These are phyloP conservation scores for Ornithorhynchus anatinus DNA, from an alignment of 2,113 vertebrate species.

Conservation along the genomic window DNA sequence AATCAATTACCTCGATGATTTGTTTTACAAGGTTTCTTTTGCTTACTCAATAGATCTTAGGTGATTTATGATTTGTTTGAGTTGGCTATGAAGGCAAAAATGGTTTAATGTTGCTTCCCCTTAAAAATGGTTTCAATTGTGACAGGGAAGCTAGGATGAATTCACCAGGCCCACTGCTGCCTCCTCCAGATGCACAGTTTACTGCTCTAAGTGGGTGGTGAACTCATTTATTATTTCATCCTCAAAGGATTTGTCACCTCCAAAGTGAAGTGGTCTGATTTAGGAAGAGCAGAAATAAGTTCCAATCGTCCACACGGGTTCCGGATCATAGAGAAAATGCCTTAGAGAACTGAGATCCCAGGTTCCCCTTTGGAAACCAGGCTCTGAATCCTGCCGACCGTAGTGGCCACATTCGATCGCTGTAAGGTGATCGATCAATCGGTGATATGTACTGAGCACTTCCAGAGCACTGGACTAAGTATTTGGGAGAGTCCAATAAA, in stretches of 20 bases:
- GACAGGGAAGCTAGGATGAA: background rate
- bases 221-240: background rate
- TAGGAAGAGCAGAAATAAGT: no score
- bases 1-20: background rate
- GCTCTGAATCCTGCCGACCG: no score
- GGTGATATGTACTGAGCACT: no score
- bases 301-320: no score
- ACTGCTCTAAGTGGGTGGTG: no score
- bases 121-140: conserved; percentile 6
- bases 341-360: no score
- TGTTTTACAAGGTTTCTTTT: background rate
- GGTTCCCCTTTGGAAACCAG: no score
- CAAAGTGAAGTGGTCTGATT: background rate
- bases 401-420: no score
- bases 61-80: conserved; percentile 18
- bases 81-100: conserved; percentile 1
- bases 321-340: no score
- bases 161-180: conserved; percentile 24
- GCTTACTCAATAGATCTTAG: background rate
- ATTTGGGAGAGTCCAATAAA: no score
- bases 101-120: background rate
- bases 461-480: no score
- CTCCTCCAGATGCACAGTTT: conserved; percentile 24
- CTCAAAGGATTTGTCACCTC: background rate
- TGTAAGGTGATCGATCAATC: no score